Base-by-base conservation (phyloP, 1,140 invertebrate genomes). In the Aphis craccivora region DNA sequence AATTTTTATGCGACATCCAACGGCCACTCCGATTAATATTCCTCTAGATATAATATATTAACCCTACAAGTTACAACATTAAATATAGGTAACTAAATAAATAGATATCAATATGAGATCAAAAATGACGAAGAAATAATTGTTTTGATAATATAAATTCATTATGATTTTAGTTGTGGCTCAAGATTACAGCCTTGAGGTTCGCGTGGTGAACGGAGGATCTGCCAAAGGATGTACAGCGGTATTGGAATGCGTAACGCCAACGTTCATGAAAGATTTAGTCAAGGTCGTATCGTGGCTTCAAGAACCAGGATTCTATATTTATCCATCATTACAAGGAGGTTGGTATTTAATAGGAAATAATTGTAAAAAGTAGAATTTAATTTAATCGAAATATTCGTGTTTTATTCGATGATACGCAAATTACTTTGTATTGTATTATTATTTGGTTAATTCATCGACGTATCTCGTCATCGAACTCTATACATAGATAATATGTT, bases 211-310 rank as follows among this genome's bases (percentile, higher is more conserved):
- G 94, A 96, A 96, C 90, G 91, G 91, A 51, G 91, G 91, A 40
- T 93, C 97, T 35, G 96, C 97, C 86, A 96, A 97, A 94, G 97
- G 97, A 91, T 98, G 97, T 95, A 98, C 97, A 18, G 97, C 98
- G 60, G 96, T 98, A 91, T 96, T 98, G 93, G 96, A 97, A 95
- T 98, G 98, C 95, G 96, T 97, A 94, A 97, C 98, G 94, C 98
- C 98, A 91, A 97, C 96, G 94, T 97, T 97, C 95, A 97, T 98
- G 94, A 97, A 97, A 95, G 97, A 98, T 95, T 96, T 98, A 95
- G 97, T 98, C 91, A 96, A 97, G 94, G 97, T 98, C 48, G 97
- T 97, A 83, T 97, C 97, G 45, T 98, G 98, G 98, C 96, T 97
- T 94, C 97, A 97, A 95, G 98, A 98, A 94, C 96, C 97, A 48